Conservation (phyloP, 1,140 invertebrate species). For the Diorhabda carinulata region DNA sequence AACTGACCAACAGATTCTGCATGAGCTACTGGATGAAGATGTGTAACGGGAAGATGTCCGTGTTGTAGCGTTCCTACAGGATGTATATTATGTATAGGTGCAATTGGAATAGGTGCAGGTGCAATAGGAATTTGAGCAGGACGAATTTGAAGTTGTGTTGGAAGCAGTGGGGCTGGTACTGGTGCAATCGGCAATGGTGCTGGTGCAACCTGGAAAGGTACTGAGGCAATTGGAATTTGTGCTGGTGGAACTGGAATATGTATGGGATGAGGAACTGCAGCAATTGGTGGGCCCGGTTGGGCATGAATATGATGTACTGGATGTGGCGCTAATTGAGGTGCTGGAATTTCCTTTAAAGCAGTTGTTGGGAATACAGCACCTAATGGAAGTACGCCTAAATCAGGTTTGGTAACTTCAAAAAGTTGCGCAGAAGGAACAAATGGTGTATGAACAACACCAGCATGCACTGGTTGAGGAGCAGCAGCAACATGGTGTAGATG, state of each 20-base stretch:
- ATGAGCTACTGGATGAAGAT: slow-evolving; percentile 3
- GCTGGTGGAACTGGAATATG: neutral
- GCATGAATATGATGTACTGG: slow-evolving; percentile 3
- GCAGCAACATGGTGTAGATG: slow-evolving; percentile 19
- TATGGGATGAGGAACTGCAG: neutral
- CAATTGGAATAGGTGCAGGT: slow-evolving; percentile 10
- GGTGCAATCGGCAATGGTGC: slow-evolving; percentile 6
- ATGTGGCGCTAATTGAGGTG: slow-evolving; percentile 8
- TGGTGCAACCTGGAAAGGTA: slow-evolving; percentile 4
- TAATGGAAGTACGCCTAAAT: slow-evolving; percentile 34
- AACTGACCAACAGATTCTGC: neutral
- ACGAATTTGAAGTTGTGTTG: neutral
- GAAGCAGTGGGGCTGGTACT: neutral
- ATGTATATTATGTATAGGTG: neutral
- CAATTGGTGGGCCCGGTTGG: neutral
- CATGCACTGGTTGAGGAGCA: slow-evolving; percentile 3
- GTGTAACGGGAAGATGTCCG: neutral
- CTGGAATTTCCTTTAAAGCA: slow-evolving; percentile 25
- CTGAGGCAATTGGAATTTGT: neutral
- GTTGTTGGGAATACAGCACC: slow-evolving; percentile 30
- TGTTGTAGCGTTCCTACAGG: slow-evolving; percentile 7
- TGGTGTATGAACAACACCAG: slow-evolving; percentile 18
- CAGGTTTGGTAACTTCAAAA: slow-evolving; percentile 37
- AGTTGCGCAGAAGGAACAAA: slow-evolving; percentile 27
- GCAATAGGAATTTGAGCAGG: neutral